Evolutionary conservation across 2,888 invertebrate genomes (phyloP), one percentile per base, ranked within the genome.

Genomic region (Cheilosia grossa): DNA sequence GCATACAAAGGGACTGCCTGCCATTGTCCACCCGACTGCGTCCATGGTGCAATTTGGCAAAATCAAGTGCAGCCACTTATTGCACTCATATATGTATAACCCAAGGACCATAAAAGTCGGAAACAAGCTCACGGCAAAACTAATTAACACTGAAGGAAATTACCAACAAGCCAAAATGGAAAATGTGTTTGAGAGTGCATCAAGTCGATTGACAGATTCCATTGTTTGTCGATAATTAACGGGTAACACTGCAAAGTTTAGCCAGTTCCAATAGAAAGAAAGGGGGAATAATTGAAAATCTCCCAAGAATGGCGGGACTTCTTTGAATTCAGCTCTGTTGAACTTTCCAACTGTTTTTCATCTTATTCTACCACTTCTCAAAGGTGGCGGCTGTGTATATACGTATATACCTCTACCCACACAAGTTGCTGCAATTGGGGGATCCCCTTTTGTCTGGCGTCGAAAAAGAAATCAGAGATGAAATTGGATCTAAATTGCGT

Each of bases 81-180:
- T 33, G 37, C 33, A 24, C 15, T n/a, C n/a, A 27, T 10, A n/a
- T n/a, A n/a, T n/a, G n/a, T n/a, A n/a, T 21, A 33, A 13, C 15
- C 10, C 4, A 58, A 47, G 69, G 53, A 42, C 17, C 13, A 37
- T 7, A 13, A 47, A 27, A 13, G 2, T 40, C 51, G 59, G 40
- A 24, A 70, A 42, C 61, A 72, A 72, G 59, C 51, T 72, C 61
- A 42, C n/a, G 61, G 51, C 19, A 21, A 61, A 72, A 59, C 30
- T 42, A 53, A 61, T 72, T 24, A 42, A 42, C 51, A 61, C 49
- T 40, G 49, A 70, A 27, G 19, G 30, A 72, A 59, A 27, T 19
- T 30, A 51, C 42, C 40, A 51, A 51, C 7, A 19, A 72, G 51
- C 42, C 27, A 59, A 70, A 58, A 21, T 21, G 21, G 21, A 21